Conservation (phyloP, 2,888 invertebrate genomes). For the Lasioglossum malachurum region DNA sequence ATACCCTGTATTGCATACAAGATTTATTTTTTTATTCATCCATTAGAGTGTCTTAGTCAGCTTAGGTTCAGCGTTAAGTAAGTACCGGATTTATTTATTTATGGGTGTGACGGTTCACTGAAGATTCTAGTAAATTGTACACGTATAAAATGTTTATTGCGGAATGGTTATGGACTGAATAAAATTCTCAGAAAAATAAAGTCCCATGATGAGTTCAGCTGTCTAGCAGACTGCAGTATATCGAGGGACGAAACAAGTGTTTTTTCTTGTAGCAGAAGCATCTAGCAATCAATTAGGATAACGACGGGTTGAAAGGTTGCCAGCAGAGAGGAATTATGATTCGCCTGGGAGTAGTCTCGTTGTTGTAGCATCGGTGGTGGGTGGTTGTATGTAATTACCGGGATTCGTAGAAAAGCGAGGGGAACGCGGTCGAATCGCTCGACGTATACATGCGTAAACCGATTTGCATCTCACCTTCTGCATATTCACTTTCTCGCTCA, state of each 20-base stretch:
- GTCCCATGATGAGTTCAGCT: no score
- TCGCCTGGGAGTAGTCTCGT: neutral
- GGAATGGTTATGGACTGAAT: no score
- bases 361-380: neutral
- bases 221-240: neutral
- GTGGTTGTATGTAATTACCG: neutral
- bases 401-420: neutral
- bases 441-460: neutral
- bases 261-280: neutral
- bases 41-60: no score
- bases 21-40: no score
- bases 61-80: no score
- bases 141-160: no score
- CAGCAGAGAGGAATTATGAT: neutral
- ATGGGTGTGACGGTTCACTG: no score
- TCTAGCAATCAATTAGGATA: neutral
- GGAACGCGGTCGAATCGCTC: slow-evolving; percentile 8
- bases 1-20: no score
- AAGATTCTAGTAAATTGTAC: no score
- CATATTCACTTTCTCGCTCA: no score
- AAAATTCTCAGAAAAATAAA: no score
- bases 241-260: neutral
- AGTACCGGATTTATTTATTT: neutral
- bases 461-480: neutral
- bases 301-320: neutral